These are phyloP conservation scores for Anabas testudineus DNA, from an alignment of 2,797 vertebrate species.

Conservation along the genomic window DNA sequence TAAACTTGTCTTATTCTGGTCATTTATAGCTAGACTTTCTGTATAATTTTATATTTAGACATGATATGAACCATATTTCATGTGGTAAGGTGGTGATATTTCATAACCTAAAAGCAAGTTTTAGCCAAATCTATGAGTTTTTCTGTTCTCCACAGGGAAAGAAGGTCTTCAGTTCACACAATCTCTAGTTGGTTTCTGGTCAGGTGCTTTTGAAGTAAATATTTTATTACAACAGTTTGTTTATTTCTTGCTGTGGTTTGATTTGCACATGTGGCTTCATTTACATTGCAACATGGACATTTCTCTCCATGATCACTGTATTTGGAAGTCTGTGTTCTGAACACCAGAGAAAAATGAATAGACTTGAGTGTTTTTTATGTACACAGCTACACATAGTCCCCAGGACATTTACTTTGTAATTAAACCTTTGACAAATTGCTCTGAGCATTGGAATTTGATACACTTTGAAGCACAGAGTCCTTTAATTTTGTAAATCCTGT, in stretches of 20 bases:
- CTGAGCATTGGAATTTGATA: conserved; percentile 64
- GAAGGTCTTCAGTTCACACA: neutral
- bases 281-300: conserved; percentile 5
- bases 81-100: neutral
- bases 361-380: conserved; percentile 12
- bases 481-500: conserved; percentile 76
- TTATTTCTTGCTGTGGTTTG: neutral
- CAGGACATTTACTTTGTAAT: conserved; percentile 44
- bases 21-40: neutral
- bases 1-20: neutral
- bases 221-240: conserved; percentile 21
- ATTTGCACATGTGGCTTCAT: conserved; percentile 44
- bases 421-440: conserved; percentile 31
- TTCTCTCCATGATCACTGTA: conserved; percentile 25
- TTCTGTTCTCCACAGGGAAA: neutral
- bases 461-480: conserved; percentile 45
- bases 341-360: conserved; percentile 10
- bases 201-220: conserved; percentile 12
- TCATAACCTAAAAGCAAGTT: neutral
- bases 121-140: conserved; percentile 13
- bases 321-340: conserved; percentile 10
- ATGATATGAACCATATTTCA: neutral
- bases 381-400: conserved; percentile 14
- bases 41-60: neutral
- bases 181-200: conserved; percentile 10